Evolutionary conservation across 2,797 vertebrate species (phyloP).

Genomic region (Galaxias olidus): DNA sequence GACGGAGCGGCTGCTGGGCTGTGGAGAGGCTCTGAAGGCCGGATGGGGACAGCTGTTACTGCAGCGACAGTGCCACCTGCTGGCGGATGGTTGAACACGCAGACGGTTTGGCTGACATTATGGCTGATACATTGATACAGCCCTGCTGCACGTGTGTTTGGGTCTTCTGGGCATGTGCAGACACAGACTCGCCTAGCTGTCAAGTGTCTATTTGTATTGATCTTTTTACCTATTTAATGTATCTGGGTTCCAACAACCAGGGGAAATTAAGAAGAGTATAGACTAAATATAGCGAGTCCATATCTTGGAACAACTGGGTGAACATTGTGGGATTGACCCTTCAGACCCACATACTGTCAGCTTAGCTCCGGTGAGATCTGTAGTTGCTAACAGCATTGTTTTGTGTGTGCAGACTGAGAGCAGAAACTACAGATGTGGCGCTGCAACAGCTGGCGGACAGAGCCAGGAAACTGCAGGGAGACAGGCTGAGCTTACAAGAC

Average conservation of each 20-base stretch:
- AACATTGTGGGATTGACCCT: no score
- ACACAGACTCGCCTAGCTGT: no score
- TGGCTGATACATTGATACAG: no score
- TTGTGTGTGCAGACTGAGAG: constrained; percentile 75
- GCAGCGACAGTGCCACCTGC: constrained; percentile 36
- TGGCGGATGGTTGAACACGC: constrained; percentile 13
- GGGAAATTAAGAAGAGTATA: background rate
- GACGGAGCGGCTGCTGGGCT: background rate
- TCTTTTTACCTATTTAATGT: background rate
- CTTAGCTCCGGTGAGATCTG: background rate
- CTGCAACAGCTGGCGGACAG: constrained; percentile 74
- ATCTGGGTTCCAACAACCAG: no score
- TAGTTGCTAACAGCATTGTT: constrained; percentile 1
- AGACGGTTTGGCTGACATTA: no score
- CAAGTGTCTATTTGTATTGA: no score
- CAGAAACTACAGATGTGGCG: constrained; percentile 69
- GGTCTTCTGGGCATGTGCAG: no score
- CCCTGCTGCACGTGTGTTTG: no score
- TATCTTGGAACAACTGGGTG: background rate
- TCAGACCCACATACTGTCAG: background rate
- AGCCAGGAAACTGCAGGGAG: constrained; percentile 69
- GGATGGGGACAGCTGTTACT: background rate
- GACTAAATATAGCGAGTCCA: no score
- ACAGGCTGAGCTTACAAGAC: constrained; percentile 65
- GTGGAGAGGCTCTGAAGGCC: background rate